phyloP scores from a whole-genome alignment of 2,888 invertebrate genomes.

The Euphydryas editha region DNA sequence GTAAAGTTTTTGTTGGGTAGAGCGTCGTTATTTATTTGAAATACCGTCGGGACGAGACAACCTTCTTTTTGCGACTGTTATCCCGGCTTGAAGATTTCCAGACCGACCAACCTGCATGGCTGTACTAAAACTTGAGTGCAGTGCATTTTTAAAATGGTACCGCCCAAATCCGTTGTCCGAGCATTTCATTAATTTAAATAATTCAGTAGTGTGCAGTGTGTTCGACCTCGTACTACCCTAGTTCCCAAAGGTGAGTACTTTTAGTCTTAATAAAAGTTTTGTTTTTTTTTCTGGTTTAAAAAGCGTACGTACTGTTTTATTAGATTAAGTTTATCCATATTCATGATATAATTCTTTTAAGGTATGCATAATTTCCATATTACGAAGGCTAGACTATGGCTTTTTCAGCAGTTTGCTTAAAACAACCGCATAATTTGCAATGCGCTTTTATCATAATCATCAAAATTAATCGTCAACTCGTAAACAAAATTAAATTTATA shows the following conservation, averaged over 20 bases:
- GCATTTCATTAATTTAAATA: conserved; percentile 81
- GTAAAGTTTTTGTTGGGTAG: conserved; percentile 20
- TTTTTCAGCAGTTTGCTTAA: neutral
- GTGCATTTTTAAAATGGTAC: conserved; percentile 81
- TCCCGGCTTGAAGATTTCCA: conserved; percentile 65
- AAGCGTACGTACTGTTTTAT: neutral
- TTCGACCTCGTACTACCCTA: conserved; percentile 44
- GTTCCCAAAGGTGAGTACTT: conserved; percentile 34
- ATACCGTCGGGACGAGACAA: conserved; percentile 57
- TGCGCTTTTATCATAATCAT: conserved; percentile 56
- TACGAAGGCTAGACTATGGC: neutral
- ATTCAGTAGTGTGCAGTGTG: conserved; percentile 78
- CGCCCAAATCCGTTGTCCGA: conserved; percentile 66
- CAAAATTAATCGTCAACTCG: conserved; percentile 70
- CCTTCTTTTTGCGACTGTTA: conserved; percentile 75
- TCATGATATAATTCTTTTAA: neutral
- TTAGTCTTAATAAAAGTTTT: conserved; percentile 8
- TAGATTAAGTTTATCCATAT: neutral
- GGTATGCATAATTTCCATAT: neutral
- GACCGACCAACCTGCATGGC: conserved; percentile 78
- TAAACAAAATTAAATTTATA: conserved; percentile 75
- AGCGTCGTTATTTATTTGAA: conserved; percentile 34
- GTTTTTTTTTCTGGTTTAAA: conserved; percentile 8
- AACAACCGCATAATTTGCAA: conserved; percentile 41
- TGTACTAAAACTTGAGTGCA: conserved; percentile 77